Evolutionary conservation across 2,113 vertebrate genomes (phyloP).

Genomic region (Verasper variegatus): DNA sequence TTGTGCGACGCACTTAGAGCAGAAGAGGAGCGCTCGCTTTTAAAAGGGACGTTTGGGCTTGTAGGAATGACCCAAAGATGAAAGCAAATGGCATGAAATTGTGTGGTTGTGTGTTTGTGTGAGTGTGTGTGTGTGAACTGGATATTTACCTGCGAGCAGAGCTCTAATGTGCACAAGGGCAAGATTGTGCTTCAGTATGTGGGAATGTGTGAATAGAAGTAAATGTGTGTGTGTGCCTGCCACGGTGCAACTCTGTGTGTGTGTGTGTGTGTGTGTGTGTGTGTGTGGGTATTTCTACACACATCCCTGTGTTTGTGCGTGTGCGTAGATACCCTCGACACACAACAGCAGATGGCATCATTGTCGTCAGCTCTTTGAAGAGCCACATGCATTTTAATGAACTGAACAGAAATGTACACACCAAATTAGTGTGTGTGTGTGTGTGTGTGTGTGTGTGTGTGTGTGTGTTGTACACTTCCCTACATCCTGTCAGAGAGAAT

Average conservation of each 20-base stretch:
- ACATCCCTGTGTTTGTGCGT: slow-evolving; percentile 1
- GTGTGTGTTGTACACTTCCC: neutral
- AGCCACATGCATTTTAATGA: slow-evolving; percentile 83
- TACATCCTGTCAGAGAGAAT: slow-evolving; percentile 2
- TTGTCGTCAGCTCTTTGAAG: slow-evolving; percentile 82
- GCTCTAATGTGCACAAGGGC: slow-evolving; percentile 7
- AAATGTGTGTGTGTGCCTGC: neutral
- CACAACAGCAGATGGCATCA: slow-evolving; percentile 82
- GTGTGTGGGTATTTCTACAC: neutral
- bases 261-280: neutral
- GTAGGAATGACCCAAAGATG: slow-evolving; percentile 64
- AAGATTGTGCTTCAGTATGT: neutral
- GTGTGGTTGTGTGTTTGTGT: slow-evolving; percentile 3
- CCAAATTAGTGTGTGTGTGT: slow-evolving; percentile 5
- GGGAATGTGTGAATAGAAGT: neutral
- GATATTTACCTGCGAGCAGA: slow-evolving; percentile 21
- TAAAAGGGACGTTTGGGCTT: slow-evolving; percentile 60
- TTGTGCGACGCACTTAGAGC: slow-evolving; percentile 71
- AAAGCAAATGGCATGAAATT: slow-evolving; percentile 62
- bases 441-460: slow-evolving; percentile 11
- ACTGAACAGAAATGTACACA: slow-evolving; percentile 28
- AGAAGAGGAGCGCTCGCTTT: slow-evolving; percentile 58
- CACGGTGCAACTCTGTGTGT: slow-evolving; percentile 16
- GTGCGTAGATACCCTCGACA: slow-evolving; percentile 21
- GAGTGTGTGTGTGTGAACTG: slow-evolving; percentile 3